Percentiles rank a stretch among this genome's conserved stretches.
phyloP scores from a whole-genome alignment of 1,140 invertebrate genomes.

The Prorops nasuta region DNA sequence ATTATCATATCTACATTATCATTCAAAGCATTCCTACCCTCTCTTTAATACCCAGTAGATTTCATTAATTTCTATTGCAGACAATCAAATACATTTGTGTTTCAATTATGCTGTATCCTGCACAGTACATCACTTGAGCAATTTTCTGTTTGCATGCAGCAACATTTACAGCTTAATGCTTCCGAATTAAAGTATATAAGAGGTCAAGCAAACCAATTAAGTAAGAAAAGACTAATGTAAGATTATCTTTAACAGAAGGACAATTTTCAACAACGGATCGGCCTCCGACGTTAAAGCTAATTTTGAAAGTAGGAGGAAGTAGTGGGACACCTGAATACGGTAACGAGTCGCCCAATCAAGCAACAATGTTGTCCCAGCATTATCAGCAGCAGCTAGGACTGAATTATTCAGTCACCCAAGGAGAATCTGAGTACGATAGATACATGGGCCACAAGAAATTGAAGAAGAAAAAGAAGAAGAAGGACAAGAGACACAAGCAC shows the following conservation, averaged over 20 bases:
- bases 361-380: slow-evolving; percentile 48
- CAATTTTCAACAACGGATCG: slow-evolving; percentile 58
- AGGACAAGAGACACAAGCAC: slow-evolving; percentile 71
- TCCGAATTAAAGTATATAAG: too few species aligned
- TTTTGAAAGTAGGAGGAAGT: slow-evolving; percentile 76
- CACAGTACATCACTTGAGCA: background rate
- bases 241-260: slow-evolving; percentile 32
- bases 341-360: slow-evolving; percentile 56
- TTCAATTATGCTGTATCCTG: background rate
- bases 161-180: slow-evolving; percentile 33
- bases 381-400: slow-evolving; percentile 46
- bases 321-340: slow-evolving; percentile 70
- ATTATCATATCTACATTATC: slow-evolving; percentile 18
- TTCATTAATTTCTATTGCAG: slow-evolving; percentile 15
- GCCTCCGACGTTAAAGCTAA: slow-evolving; percentile 69
- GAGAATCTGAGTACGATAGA: slow-evolving; percentile 47
- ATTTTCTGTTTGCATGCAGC: slow-evolving; percentile 29
- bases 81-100: background rate
- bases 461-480: slow-evolving; percentile 79
- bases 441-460: slow-evolving; percentile 65
- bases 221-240: background rate
- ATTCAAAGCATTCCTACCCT: slow-evolving; percentile 11
- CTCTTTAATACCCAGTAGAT: slow-evolving; percentile 22
- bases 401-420: slow-evolving; percentile 48
- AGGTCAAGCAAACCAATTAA: too few species aligned